These are phyloP conservation scores for Melierax canorus DNA, from an alignment of 2,113 vertebrate species.

Conservation along the genomic window DNA sequence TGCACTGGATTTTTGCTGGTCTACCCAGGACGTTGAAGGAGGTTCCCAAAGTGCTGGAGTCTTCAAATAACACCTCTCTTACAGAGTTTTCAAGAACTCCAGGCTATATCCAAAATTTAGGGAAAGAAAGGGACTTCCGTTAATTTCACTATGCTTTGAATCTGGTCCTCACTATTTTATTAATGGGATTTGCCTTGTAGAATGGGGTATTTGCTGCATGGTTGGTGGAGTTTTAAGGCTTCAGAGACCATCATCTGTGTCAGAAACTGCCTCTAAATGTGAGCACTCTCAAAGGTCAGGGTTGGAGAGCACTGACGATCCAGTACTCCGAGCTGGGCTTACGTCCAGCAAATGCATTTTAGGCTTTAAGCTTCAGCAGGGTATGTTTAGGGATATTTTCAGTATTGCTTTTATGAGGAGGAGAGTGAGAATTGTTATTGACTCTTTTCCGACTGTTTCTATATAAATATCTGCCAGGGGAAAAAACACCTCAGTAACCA, in stretches of 20 bases:
- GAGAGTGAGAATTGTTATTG: background rate
- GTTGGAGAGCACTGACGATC: background rate
- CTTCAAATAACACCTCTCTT: background rate
- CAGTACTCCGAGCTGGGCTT: background rate
- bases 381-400: slow-evolving; percentile 16
- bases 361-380: background rate
- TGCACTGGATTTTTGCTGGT: background rate
- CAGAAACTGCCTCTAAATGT: slow-evolving; percentile 16
- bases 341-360: background rate
- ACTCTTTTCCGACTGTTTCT: background rate
- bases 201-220: background rate
- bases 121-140: background rate
- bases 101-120: background rate
- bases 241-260: background rate
- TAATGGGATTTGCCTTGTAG: background rate
- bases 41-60: background rate
- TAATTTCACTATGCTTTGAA: background rate
- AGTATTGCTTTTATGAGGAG: background rate
- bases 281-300: background rate
- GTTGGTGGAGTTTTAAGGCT: slow-evolving; percentile 2
- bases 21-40: background rate
- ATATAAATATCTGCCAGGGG: background rate
- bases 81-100: background rate
- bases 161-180: background rate
- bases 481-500: background rate